Conservation (phyloP, 2,888 invertebrate genomes). For the Notodromas monacha region DNA sequence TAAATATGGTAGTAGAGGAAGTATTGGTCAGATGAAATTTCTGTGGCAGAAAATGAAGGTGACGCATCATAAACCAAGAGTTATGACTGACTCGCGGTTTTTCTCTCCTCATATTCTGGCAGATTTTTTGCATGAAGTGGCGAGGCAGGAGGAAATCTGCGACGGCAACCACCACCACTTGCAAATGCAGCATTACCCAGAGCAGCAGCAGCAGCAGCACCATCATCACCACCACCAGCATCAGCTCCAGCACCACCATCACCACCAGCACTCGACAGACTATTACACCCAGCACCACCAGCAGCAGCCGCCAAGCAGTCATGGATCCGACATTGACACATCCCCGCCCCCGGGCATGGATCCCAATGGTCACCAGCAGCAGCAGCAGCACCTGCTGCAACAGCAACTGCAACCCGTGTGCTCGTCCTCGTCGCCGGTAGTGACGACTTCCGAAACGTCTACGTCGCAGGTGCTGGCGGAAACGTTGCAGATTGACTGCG, state of each 20-base stretch:
- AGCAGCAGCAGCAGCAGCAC: neutral
- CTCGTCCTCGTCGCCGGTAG: too few species aligned
- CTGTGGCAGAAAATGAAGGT: too few species aligned
- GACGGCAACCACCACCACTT: neutral
- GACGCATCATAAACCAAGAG: too few species aligned
- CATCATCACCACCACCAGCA: neutral
- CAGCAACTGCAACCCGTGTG: neutral
- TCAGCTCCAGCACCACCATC: neutral
- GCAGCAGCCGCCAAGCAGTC: too few species aligned
- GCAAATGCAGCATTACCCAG: neutral
- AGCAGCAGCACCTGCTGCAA: neutral
- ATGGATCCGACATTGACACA: too few species aligned
- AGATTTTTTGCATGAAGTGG: neutral
- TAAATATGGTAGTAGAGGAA: too few species aligned
- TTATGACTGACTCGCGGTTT: too few species aligned
- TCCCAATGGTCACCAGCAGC: too few species aligned
- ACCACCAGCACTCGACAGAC: slow-evolving; percentile 1
- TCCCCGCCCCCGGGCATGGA: too few species aligned
- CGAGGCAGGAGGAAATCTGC: neutral
- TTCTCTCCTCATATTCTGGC: too few species aligned
- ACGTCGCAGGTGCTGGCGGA: neutral
- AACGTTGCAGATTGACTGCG: neutral
- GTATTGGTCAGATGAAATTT: too few species aligned
- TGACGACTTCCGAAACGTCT: neutral
- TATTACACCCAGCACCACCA: too few species aligned